Conservation (phyloP, 2,797 vertebrate species). For the Eulemur mongoz region DNA sequence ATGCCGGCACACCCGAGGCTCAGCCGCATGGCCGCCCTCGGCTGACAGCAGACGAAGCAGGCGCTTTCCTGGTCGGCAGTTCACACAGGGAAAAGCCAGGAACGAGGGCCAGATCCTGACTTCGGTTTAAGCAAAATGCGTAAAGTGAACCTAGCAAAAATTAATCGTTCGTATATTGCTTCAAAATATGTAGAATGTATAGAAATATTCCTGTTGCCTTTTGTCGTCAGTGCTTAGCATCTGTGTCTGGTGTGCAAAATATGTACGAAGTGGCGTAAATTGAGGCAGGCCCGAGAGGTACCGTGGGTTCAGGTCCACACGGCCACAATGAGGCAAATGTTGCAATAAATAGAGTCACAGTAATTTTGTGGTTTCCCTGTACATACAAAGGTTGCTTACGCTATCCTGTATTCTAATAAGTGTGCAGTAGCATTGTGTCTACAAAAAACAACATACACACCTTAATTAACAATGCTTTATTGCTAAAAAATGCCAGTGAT, state of each 20-base stretch:
- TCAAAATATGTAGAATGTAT: neutral
- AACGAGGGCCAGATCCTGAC: accelerated
- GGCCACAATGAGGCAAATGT: neutral
- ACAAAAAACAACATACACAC: neutral
- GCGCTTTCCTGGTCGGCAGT: accelerated
- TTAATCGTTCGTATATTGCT: accelerated
- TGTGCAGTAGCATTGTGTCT: neutral
- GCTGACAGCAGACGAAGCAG: accelerated
- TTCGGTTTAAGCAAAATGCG: neutral
- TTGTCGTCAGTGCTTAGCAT: neutral
- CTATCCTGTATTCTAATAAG: neutral
- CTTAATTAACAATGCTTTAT: neutral
- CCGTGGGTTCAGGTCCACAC: neutral
- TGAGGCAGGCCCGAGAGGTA: too few species aligned
- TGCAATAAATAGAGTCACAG: neutral
- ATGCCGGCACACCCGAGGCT: neutral
- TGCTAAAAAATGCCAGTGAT: neutral
- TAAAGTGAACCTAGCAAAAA: neutral
- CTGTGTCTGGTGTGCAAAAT: neutral
- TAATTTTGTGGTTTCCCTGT: neutral
- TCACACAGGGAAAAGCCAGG: too few species aligned
- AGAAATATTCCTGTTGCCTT: neutral
- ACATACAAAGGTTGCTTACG: neutral
- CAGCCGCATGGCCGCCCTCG: neutral
- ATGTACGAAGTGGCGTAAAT: accelerated